phyloP scores from a whole-genome alignment of 2,797 vertebrate species.

The Leptatherina wallacei region DNA sequence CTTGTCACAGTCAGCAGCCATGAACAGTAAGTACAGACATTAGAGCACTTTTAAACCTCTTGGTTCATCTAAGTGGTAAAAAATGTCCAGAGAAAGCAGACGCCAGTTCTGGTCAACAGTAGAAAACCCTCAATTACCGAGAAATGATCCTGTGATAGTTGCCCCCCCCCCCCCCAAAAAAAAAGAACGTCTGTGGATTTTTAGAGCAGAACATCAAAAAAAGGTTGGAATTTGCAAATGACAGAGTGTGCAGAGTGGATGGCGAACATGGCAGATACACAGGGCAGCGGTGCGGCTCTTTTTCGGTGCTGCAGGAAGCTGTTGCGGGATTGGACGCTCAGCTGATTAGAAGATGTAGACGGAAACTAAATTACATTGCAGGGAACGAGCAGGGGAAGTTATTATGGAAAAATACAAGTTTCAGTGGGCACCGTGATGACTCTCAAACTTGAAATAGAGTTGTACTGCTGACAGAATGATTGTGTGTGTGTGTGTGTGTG shows the following conservation, averaged over 20 bases:
- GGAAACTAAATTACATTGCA: conserved; percentile 67
- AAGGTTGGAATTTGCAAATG: conserved; percentile 75
- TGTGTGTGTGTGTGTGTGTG: conserved; percentile 37
- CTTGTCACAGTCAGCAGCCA: neutral
- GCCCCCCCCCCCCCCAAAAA: neutral
- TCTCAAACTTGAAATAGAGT: conserved; percentile 54
- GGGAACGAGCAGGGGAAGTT: conserved; percentile 31
- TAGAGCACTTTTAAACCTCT: conserved; percentile 25
- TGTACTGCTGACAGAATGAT: conserved; percentile 53
- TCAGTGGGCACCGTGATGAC: conserved; percentile 25
- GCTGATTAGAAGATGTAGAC: conserved; percentile 73
- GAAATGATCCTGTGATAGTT: conserved; percentile 60
- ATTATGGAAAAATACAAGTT: conserved; percentile 44
- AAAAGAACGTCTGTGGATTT: conserved; percentile 14
- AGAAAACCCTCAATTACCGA: conserved; percentile 56
- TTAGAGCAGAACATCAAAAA: conserved; percentile 55
- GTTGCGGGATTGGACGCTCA: conserved; percentile 56
- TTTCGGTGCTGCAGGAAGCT: conserved; percentile 69
- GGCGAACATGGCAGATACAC: conserved; percentile 43
- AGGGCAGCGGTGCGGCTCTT: conserved; percentile 44
- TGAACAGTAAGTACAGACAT: conserved; percentile 27
- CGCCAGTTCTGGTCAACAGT: conserved; percentile 24
- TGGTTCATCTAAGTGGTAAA: conserved; percentile 28
- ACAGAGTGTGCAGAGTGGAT: conserved; percentile 63
- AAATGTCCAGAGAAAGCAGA: conserved; percentile 47